Conservation (phyloP, 2,113 vertebrate species). For the Plestiodon gilberti region DNA sequence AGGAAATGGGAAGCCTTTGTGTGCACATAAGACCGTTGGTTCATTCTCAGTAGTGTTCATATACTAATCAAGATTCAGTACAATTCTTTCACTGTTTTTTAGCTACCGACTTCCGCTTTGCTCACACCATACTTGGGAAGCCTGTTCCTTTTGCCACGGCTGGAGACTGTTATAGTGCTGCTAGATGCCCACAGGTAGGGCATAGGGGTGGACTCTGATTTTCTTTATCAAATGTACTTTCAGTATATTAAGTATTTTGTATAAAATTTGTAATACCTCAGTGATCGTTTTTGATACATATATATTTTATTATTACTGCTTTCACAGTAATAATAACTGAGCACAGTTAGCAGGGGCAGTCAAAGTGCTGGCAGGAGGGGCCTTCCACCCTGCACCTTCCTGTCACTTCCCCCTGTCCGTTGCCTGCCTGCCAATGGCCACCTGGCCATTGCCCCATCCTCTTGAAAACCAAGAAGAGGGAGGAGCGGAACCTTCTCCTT, state of each 20-base stretch:
- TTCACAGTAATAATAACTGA: too few species aligned
- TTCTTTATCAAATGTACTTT: neutral
- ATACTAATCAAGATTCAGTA: neutral
- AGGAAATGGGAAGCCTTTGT: neutral
- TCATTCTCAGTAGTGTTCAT: neutral
- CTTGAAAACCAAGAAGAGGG: too few species aligned
- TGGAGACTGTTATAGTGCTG: constrained; percentile 92
- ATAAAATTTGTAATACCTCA: neutral
- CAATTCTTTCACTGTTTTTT: constrained; percentile 47
- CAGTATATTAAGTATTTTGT: neutral
- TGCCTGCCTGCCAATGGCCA: too few species aligned
- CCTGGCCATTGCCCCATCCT: too few species aligned
- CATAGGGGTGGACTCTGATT: neutral
- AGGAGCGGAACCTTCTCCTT: too few species aligned
- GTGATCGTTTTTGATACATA: too few species aligned
- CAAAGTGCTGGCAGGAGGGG: too few species aligned
- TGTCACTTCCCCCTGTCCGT: too few species aligned
- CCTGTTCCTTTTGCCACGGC: constrained; percentile 89
- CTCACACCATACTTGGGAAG: constrained; percentile 82
- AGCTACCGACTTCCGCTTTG: constrained; percentile 90
- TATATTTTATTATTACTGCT: too few species aligned
- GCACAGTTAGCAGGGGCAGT: too few species aligned
- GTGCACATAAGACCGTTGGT: neutral
- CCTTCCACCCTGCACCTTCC: too few species aligned
- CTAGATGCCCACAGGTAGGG: constrained; percentile 89